These are phyloP conservation scores for Motacilla alba DNA, from an alignment of 2,113 vertebrate genomes.

Conservation along the genomic window DNA sequence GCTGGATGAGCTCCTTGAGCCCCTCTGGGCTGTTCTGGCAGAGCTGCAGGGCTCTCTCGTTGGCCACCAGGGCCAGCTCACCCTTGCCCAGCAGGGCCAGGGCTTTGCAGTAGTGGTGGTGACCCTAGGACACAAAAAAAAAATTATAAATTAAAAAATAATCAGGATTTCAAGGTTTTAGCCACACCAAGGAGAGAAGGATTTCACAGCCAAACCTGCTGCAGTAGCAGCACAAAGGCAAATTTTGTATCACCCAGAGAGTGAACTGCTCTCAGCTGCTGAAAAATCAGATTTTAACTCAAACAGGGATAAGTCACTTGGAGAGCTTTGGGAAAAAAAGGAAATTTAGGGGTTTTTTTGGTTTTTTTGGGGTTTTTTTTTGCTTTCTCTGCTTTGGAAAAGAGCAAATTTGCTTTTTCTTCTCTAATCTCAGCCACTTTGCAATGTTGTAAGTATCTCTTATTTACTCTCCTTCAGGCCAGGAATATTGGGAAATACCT, in stretches of 20 bases:
- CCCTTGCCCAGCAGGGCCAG: constrained; percentile 78
- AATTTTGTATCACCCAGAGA: fast-evolving
- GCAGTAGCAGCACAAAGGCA: not conserved
- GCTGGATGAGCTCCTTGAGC: constrained; percentile 79
- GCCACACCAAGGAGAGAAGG: not conserved
- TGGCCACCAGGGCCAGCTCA: constrained; percentile 79
- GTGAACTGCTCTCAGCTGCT: too few relatives aligned
- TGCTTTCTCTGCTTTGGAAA: not conserved
- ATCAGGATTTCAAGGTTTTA: not conserved
- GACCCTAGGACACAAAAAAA: constrained; percentile 78
- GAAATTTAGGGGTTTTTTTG: not conserved
- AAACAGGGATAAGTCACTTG: not conserved
- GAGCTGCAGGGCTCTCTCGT: constrained; percentile 73
- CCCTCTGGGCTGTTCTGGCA: constrained; percentile 75
- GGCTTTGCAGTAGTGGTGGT: constrained; percentile 91
- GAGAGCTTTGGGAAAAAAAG: not conserved
- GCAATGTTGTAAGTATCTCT: not conserved
- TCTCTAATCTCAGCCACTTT: not conserved
- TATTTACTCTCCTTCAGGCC: not conserved
- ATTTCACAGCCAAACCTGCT: not conserved
- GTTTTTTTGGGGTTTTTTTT: fast-evolving
- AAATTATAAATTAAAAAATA: not conserved
- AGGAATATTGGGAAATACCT: not conserved
- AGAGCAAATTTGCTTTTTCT: not conserved
- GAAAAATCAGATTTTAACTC: not conserved